Evolutionary conservation across 2,797 vertebrate genomes (phyloP), one percentile per base, ranked within the genome.

Genomic region (Alcedo quadribrachys): DNA sequence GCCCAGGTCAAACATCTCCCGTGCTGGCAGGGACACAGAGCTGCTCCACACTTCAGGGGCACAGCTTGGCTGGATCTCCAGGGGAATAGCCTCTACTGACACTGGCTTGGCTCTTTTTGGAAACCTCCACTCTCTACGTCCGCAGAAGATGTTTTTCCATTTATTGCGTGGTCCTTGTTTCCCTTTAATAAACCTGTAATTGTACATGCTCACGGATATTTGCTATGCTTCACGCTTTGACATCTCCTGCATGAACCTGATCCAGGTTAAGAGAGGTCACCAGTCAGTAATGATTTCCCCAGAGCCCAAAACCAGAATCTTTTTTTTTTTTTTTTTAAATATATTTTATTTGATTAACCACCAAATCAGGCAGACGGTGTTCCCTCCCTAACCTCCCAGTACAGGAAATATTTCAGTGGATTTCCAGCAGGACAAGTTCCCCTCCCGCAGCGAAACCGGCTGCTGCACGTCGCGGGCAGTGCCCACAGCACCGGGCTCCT

Each of bases 131-230:
- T 35, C 18, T 0, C 71, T 1, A 9, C 6, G n/a, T 16, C 82
- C 30, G 0, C 8, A 16, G 25, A 45, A 5, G 30, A 28, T 14
- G 21, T 24, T 54, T 66, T 37, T 2, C 42, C 69, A 2, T 61
- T 51, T 46, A 33, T 46, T 7, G 0, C 14, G 35, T 7, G 30
- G 92, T 15, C 46, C 69, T 68, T 91, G 83, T 93, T 97, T 94
- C 94, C 66, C 89, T 60, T 93, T 94, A 96, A 91, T 89, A 80
- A 93, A 83, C 88, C 86, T 82, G 78, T 90, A 89, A 94, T 90
- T 92, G 92, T 95, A 82, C 80, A 83, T 54, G 85, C 92, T 95
- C 90, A 68, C 12, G 30, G 68, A 70, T 32, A 60, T 66, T 91
- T 94, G 87, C 95, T 74, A 48, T n/a, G 82, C 87, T 51, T 71